Percentiles rank a stretch among this genome's conserved stretches.
Conservation (phyloP, 2,113 vertebrate genomes). For the Mohoua ochrocephala region DNA sequence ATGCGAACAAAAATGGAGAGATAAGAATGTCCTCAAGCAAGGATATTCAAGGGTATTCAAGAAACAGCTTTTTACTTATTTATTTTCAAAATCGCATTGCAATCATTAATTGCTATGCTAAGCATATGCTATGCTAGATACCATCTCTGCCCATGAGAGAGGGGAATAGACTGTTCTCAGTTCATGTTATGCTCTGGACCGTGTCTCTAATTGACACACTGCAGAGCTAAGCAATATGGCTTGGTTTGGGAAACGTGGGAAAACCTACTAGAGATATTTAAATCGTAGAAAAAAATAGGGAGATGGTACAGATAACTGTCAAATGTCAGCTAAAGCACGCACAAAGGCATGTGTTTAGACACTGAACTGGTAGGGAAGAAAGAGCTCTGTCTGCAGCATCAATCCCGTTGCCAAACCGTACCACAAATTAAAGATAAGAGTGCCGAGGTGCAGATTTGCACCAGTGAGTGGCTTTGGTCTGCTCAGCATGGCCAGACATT, state of each 20-base stretch:
- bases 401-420: fast-evolving
- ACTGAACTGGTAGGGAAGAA: not conserved
- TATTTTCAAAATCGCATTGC: not conserved
- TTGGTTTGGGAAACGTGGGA: not conserved
- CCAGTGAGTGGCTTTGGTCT: not conserved
- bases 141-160: not conserved
- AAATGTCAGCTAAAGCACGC: not conserved
- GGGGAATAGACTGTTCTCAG: not conserved
- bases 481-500: not conserved
- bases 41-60: too few relatives aligned
- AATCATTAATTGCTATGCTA: too few relatives aligned
- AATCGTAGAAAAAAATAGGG: not conserved
- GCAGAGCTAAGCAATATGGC: not conserved
- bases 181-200: not conserved
- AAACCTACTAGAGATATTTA: not conserved
- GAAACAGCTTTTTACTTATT: not conserved
- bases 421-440: not conserved
- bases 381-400: not conserved
- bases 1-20: not conserved
- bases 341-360: not conserved
- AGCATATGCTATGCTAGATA: not conserved
- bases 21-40: not conserved
- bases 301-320: not conserved
- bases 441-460: not conserved
- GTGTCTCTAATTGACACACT: not conserved